These are phyloP conservation scores for Girardia tigrina DNA, from an alignment of 2,888 invertebrate species.

Conservation along the genomic window DNA sequence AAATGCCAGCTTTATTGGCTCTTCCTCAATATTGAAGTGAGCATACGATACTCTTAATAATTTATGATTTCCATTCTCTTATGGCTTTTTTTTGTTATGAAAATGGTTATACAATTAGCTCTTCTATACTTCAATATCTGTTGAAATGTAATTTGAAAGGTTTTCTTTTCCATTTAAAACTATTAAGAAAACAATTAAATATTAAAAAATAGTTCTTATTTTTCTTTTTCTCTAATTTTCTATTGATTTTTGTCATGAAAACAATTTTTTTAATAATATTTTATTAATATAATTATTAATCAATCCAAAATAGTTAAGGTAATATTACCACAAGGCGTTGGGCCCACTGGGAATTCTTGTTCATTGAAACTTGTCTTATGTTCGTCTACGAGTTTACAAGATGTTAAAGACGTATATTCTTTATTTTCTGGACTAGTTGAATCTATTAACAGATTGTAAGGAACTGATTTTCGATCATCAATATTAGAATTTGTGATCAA, in stretches of 20 bases:
- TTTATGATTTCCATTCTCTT: neutral
- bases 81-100: too few relatives aligned
- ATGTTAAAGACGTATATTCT: conserved; percentile 2
- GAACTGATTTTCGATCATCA: neutral
- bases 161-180: too few relatives aligned
- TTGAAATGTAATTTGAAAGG: too few relatives aligned
- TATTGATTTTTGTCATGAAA: too few relatives aligned
- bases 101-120: too few relatives aligned
- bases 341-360: neutral
- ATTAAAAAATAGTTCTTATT: too few relatives aligned
- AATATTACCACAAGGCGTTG: neutral
- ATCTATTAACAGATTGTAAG: neutral
- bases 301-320: neutral
- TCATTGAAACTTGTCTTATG: neutral
- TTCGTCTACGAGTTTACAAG: neutral
- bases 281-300: too few relatives aligned
- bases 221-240: too few relatives aligned
- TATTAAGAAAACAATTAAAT: too few relatives aligned
- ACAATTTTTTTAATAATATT: too few relatives aligned
- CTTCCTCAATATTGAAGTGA: neutral
- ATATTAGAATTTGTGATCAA: neutral
- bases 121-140: too few relatives aligned
- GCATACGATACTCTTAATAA: neutral
- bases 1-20: conserved; percentile 19
- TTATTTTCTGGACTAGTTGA: neutral